Evolutionary conservation across 1,140 invertebrate species (phyloP), one percentile per base, ranked within the genome.

Genomic region (Piezodorus guildinii): DNA sequence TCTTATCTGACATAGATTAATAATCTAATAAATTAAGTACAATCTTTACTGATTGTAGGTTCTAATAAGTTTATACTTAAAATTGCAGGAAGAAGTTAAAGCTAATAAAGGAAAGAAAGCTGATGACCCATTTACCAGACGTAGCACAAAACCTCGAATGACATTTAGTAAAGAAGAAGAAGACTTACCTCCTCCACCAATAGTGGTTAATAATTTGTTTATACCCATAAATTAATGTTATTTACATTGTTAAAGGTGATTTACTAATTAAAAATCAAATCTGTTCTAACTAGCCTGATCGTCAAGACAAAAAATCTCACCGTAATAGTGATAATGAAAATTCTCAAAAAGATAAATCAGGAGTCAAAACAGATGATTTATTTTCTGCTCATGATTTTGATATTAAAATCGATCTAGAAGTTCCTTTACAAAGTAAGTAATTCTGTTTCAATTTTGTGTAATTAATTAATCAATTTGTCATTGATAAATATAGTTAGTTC

Each of bases 371-470:
- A 60, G 81, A 86, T 70, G 90, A 88, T 70, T 75, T 96, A 6
- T 97, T 96, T 76, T 88, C 87, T 59, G 86, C 94, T 63, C 94
- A 98, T 74, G 90, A 98, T 77, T 98, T 98, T 77, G 94, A 98
- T 71, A 96, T 98, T 69, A 90, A 86, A 73, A 91, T 96, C 65
- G 93, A 96, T 74, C 77, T 97, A 63, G 90, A 93, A 76, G 84
- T 93, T 67, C 86, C 89, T 62, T 76, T 87, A 67, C 80, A 86
- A 70, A 86, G 90, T 90, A 75, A 81, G 81, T 80, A 52, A 30
- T 30, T 30, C 3, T 4, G 27, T 30, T n/a, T n/a, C n/a, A 30
- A 30, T 30, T 30, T 30, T 30, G 3, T 30, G 27, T 30, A 8
- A 4, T 30, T 30, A 8, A 30, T 30, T 39, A 10, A 39, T 8